These are phyloP conservation scores for Acipenser oxyrinchus DNA, from an alignment of 2,797 vertebrate genomes.

Conservation along the genomic window DNA sequence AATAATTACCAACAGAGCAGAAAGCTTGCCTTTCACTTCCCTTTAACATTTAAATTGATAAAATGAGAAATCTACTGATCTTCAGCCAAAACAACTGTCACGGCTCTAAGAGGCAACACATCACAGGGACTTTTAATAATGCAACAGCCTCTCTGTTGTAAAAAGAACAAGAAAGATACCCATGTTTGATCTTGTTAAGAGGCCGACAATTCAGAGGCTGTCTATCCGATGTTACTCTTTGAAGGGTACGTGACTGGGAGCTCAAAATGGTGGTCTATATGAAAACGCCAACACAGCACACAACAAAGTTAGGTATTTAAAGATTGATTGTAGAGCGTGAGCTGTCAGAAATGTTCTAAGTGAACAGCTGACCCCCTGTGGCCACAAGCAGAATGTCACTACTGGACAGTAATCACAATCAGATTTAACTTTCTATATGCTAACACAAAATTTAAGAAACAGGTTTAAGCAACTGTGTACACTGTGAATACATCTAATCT, in stretches of 20 bases:
- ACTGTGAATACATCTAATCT: not conserved
- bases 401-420: too few species aligned
- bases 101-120: conserved; percentile 35
- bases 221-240: conserved; percentile 35
- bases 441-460: too few species aligned
- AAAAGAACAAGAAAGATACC: conserved; percentile 20
- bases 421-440: too few species aligned
- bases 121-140: conserved; percentile 44
- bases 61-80: conserved; percentile 32
- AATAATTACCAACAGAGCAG: conserved; percentile 18
- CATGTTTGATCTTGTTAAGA: conserved; percentile 47
- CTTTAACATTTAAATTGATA: conserved; percentile 38
- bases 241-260: conserved; percentile 34
- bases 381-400: too few species aligned
- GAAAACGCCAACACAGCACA: not conserved
- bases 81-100: conserved; percentile 36
- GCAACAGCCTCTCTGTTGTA: conserved; percentile 26
- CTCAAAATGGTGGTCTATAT: conserved; percentile 16
- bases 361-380: too few species aligned
- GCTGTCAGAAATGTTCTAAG: too few species aligned
- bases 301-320: too few species aligned
- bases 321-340: too few species aligned
- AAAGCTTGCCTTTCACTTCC: conserved; percentile 32
- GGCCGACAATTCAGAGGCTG: conserved; percentile 3
- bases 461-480: too few species aligned